Base-by-base conservation (phyloP, 2,113 vertebrate genomes). In the Myiozetetes cayanensis region DNA sequence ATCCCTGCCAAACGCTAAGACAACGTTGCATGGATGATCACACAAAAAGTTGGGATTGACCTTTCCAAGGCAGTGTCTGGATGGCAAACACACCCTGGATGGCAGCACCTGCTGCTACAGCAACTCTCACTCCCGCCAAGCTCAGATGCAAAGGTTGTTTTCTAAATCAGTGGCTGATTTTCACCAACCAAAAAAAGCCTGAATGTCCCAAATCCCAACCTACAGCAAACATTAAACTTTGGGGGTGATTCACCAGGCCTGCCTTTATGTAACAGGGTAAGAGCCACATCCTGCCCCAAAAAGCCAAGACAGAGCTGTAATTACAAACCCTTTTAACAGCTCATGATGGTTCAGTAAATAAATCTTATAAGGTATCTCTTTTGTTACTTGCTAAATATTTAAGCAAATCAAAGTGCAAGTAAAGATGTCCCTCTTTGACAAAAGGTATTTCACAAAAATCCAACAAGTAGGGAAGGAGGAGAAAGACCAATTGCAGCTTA, bases 401-500 rank as follows among this genome's bases (percentile, higher is more conserved):
- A 53, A 91, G 13, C 41, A 85, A 90, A 90, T 53, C 14, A 46
- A 83, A 83, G 59, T 47, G 77, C 25, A 89, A 93, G 35, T 21
- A 14, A 90, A 82, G 55, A 30, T 47, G 56, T 13, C 22, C 31
- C 46, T 72, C 52, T 67, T 24, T 10, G 22, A 27, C 12, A 33
- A 33, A 44, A 66, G 55, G 6, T 23, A 41, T 55, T 85, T 67
- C 4, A 61, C 7, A 65, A 31, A 31, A 59, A 43, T 16, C 25
- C 41, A 66, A 19, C 39, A 35, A 53, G 61, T 8, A 9, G 2
- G 33, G n/a, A 84, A 73, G 22, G 20, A 73, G 23, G 6, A 94
- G 83, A 68, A 66, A 86, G 77, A 66, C 1, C 24, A 59, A 15
- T 1, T 33, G 41, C 23, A 30, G 27, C 97, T 98, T 96, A 99